Base-by-base conservation (phyloP, 2,888 invertebrate species). In the Hydrotaea diabolus region DNA sequence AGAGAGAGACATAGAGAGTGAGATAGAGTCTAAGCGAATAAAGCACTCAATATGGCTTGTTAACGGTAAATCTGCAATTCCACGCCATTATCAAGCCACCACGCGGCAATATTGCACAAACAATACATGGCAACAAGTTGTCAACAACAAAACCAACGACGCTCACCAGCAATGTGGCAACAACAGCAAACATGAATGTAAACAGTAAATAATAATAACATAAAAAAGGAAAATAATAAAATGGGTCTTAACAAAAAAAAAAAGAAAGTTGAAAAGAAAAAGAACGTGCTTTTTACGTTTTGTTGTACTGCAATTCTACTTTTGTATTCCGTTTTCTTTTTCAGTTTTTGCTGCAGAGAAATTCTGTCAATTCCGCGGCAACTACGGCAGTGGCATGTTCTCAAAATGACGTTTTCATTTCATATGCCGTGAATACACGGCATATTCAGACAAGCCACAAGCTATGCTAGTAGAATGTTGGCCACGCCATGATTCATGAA, bases 201-300 rank as follows among this genome's bases (percentile, higher is more conserved):
- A 69, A 69, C 69, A 46, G 69, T 69, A 66, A 66, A 66, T 66
- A 46, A 21, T 15, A 69, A 69, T 15, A 75, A 49, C n/a, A n/a
- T n/a, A n/a, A n/a, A n/a, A n/a, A n/a, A n/a, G n/a, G 2, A 83
- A 43, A 77, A 77, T 43, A 80, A 80, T 71, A 66, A 64, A 78
- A 39, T 78, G 55, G 46, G 21, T 39, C 59, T 77, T 49, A 23
- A 39, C 57, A 71, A 49, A 80, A 43, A 78, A n/a, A 77, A 79
- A 80, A 80, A 85, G 77, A 82, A 85, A 85, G 79, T 85, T 82
- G 79, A 31, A 76, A 57, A 31, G 31, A 71, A 46, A 55, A 39
- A 79, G 82, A 85, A 82, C 85, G 82, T 85, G 85, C 53, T 69
- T 62, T 72, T n/a, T n/a, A n/a, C n/a, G n/a, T n/a, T n/a, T 77